Evolutionary conservation across 2,797 vertebrate species (phyloP).

Genomic region (Brachyalestes nurse): DNA sequence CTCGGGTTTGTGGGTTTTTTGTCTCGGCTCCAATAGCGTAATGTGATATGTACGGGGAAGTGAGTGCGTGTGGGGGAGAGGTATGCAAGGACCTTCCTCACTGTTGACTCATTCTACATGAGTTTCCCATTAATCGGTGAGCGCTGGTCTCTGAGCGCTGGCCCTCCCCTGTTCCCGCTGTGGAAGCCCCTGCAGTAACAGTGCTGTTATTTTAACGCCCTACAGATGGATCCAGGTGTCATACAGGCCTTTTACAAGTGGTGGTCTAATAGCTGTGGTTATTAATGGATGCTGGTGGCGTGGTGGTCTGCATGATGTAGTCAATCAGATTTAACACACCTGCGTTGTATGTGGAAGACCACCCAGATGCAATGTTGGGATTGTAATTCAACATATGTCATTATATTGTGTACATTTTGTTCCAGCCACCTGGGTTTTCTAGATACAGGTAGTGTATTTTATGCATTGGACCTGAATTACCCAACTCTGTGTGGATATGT

Average conservation of each 20-base stretch:
- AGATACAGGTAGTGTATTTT: no score
- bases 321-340: neutral
- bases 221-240: neutral
- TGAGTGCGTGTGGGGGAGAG: constrained; percentile 1
- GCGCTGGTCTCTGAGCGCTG: neutral
- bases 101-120: constrained; percentile 12
- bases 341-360: neutral
- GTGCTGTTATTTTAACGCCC: neutral
- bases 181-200: constrained; percentile 2
- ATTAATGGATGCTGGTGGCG: neutral
- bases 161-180: neutral
- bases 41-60: constrained; percentile 33
- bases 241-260: neutral
- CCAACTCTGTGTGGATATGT: no score
- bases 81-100: constrained; percentile 6
- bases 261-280: neutral
- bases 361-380: neutral
- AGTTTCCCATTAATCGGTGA: constrained; percentile 29
- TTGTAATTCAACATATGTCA: neutral
- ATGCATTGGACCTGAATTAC: no score
- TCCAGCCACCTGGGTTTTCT: no score
- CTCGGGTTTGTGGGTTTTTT: constrained; percentile 18
- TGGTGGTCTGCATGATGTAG: neutral
- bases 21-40: constrained; percentile 30
- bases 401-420: neutral